These are phyloP conservation scores for Deilephila porcellus DNA, from an alignment of 2,888 invertebrate species.

Conservation along the genomic window DNA sequence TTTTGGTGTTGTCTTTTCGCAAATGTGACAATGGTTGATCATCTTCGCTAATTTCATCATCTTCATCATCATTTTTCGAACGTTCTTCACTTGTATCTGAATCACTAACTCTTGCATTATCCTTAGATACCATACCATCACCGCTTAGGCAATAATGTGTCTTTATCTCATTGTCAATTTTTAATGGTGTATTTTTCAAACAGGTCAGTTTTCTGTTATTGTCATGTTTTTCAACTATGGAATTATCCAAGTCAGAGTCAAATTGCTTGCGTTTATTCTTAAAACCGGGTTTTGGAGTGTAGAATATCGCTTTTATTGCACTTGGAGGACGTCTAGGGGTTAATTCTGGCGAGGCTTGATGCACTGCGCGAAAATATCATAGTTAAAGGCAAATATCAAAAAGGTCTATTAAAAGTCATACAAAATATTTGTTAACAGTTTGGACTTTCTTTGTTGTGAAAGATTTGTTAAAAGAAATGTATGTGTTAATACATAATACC, in stretches of 20 bases:
- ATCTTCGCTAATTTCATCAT: slow-evolving; percentile 38
- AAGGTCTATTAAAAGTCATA: too few relatives aligned
- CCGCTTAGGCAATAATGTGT: slow-evolving; percentile 33
- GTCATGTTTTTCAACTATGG: slow-evolving; percentile 68
- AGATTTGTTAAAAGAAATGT: too few relatives aligned
- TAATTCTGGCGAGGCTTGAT: slow-evolving; percentile 71
- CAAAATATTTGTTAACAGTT: too few relatives aligned
- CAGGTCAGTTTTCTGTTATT: slow-evolving; percentile 65
- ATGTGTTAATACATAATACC: neutral
- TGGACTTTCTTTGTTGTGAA: too few relatives aligned
- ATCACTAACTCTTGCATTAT: slow-evolving; percentile 31
- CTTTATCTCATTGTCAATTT: slow-evolving; percentile 48
- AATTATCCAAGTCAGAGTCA: slow-evolving; percentile 77
- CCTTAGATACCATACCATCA: slow-evolving; percentile 11
- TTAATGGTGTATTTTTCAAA: slow-evolving; percentile 70
- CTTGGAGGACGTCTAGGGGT: slow-evolving; percentile 60
- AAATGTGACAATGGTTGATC: slow-evolving; percentile 32
- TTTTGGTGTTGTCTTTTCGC: slow-evolving; percentile 8
- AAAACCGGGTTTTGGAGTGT: slow-evolving; percentile 53
- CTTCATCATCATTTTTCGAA: slow-evolving; percentile 38
- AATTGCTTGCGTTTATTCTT: slow-evolving; percentile 67
- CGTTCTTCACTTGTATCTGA: slow-evolving; percentile 28
- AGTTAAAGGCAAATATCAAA: neutral
- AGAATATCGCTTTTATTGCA: slow-evolving; percentile 48
- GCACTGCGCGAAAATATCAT: slow-evolving; percentile 42